Evolutionary conservation across 2,113 vertebrate species (phyloP), one percentile per base, ranked within the genome.

Genomic region (Calyptommatus sinebrachiatus): DNA sequence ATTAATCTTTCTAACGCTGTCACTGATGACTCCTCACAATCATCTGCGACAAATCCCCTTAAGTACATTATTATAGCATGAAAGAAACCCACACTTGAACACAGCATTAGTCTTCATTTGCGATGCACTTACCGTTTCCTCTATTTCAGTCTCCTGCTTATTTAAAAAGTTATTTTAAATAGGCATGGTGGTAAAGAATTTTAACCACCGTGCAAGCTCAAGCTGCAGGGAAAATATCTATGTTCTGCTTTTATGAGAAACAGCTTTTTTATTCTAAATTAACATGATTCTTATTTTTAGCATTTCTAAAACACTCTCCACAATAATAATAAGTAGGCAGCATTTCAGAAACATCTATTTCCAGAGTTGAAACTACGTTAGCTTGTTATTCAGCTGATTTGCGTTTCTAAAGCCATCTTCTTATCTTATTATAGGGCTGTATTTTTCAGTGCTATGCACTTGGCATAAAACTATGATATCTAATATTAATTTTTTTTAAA

Each of bases 401-500:
- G 1, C 24, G 20, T 14, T 20, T 76, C 84, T 57, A 7, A 46
- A 69, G 6, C n/a, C 31, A 48, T 77, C 67, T 77, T 68, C 65
- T 76, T 76, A 35, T 46, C 48, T 68, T 53, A 77, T 35, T 68
- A 77, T 68, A 78, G 16, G 65, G 20, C 29, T 35, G 73, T 72
- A 75, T 41, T 71, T 80, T 63, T 60, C 0, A 74, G 61, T 75
- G 45, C 41, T 46, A 5, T 0, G 5, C 7, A 20, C 16, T 1
- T 7, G 31, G 21, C 11, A 22, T 83, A 7, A 60, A 2, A 69
- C 53, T 26, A 10, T 5, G 28, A 1, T 57, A 41, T 63, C 5
- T 18, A 7, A 50, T 57, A 63, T 66, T 76, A 1, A 0, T 60
- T 76, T 45, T 24, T 31, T 67, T 57, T 16, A 16, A 16, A 57